phyloP scores from a whole-genome alignment of 2,113 vertebrate genomes.

The Phyllostomus hastatus region DNA sequence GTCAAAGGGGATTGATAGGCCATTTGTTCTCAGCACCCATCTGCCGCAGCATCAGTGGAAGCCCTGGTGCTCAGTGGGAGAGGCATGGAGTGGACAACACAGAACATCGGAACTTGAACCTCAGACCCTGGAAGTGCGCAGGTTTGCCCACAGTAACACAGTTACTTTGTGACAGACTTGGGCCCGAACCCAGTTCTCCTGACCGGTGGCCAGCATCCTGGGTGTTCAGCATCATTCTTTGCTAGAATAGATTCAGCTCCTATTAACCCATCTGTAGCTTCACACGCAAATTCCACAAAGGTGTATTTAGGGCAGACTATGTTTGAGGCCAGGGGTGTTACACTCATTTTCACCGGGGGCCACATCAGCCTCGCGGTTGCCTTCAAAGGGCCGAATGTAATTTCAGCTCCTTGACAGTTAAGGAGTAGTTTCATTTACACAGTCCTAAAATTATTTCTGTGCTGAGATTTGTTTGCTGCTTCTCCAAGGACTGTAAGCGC shows the following conservation, averaged over 20 bases:
- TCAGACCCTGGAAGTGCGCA: neutral
- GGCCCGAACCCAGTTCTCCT: neutral
- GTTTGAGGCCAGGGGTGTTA: neutral
- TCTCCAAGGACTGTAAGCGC: neutral
- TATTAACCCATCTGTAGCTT: neutral
- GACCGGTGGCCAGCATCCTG: fast-evolving
- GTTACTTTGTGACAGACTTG: neutral
- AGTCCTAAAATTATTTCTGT: too few relatives aligned
- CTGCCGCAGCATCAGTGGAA: neutral
- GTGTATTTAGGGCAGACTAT: neutral
- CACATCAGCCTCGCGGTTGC: too few relatives aligned
- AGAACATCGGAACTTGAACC: neutral
- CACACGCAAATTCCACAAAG: neutral
- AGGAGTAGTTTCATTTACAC: too few relatives aligned
- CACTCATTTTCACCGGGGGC: too few relatives aligned
- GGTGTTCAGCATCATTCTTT: neutral
- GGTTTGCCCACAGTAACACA: neutral
- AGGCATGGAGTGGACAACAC: neutral
- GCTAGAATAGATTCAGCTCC: neutral
- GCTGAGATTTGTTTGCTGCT: neutral
- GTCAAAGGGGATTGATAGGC: neutral
- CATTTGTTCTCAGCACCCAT: neutral
- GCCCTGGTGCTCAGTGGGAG: neutral
- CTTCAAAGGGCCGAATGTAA: too few relatives aligned
- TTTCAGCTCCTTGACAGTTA: too few relatives aligned